Percentiles rank a stretch among this genome's conserved stretches.
Evolutionary conservation across 2,797 vertebrate genomes (phyloP).

Genomic region (Protonibea diacanthus): DNA sequence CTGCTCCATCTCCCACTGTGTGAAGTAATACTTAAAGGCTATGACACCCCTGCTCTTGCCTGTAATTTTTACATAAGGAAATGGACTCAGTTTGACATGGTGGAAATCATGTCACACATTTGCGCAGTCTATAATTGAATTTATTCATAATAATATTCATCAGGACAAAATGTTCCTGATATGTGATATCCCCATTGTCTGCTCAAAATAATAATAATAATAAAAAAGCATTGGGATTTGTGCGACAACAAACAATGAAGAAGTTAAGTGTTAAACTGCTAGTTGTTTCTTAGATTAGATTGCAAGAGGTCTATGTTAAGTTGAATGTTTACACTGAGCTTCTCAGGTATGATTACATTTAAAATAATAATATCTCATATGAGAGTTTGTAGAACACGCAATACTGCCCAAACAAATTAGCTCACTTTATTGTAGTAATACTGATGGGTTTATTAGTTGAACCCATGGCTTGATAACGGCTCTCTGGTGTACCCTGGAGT

Average conservation of each 20-base stretch:
- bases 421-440: neutral
- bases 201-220: neutral
- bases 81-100: constrained; percentile 3
- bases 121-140: neutral
- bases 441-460: neutral
- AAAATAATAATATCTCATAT: neutral
- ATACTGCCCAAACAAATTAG: neutral
- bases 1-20: constrained; percentile 13
- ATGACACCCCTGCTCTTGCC: neutral
- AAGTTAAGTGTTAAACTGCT: neutral
- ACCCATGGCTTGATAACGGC: neutral
- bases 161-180: neutral
- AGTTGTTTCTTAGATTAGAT: neutral
- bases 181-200: neutral
- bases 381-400: neutral
- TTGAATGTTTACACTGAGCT: neutral
- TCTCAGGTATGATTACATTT: neutral
- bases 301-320: neutral
- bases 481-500: too few species aligned
- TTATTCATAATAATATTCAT: neutral
- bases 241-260: neutral
- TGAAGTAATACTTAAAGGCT: constrained; percentile 26
- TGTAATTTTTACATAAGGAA: neutral
- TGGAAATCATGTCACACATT: constrained; percentile 11
- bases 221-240: too few species aligned